These are phyloP conservation scores for Pampus argenteus DNA, from an alignment of 2,797 vertebrate genomes.

Conservation along the genomic window DNA sequence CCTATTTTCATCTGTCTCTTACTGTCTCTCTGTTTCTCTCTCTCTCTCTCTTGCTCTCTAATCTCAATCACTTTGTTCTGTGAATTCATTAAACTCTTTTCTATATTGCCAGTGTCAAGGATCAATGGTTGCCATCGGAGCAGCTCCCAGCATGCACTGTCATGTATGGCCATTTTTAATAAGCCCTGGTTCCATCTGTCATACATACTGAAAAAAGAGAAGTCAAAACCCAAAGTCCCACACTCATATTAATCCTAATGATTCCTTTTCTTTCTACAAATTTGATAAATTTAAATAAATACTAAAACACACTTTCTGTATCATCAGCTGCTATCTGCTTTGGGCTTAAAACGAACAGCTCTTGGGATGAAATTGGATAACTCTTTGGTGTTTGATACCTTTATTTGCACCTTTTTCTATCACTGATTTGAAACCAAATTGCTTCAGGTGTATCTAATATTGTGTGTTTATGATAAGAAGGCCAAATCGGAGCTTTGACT, in stretches of 20 bases:
- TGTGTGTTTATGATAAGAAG: slow-evolving; percentile 13
- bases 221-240: slow-evolving; percentile 26
- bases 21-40: slow-evolving; percentile 51
- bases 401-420: slow-evolving; percentile 35
- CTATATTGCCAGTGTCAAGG: slow-evolving; percentile 72
- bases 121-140: slow-evolving; percentile 74
- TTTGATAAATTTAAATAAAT: slow-evolving; percentile 39
- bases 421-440: slow-evolving; percentile 20
- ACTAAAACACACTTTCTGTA: slow-evolving; percentile 17
- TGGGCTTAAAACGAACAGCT: slow-evolving; percentile 21
- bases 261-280: slow-evolving; percentile 37
- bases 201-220: slow-evolving; percentile 41
- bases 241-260: slow-evolving; percentile 31
- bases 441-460: slow-evolving; percentile 35
- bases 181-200: slow-evolving; percentile 67
- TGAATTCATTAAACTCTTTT: slow-evolving; percentile 78
- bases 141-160: slow-evolving; percentile 71
- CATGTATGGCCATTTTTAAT: slow-evolving; percentile 71
- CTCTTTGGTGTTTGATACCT: slow-evolving; percentile 23
- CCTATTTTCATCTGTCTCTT: slow-evolving; percentile 49
- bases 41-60: slow-evolving; percentile 57
- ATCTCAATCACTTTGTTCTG: slow-evolving; percentile 76
- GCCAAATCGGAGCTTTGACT: slow-evolving; percentile 18
- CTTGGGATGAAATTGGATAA: slow-evolving; percentile 11
- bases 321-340: slow-evolving; percentile 28